These are phyloP conservation scores for Drosophila oshimai DNA, from an alignment of 1,140 invertebrate species.

Conservation along the genomic window DNA sequence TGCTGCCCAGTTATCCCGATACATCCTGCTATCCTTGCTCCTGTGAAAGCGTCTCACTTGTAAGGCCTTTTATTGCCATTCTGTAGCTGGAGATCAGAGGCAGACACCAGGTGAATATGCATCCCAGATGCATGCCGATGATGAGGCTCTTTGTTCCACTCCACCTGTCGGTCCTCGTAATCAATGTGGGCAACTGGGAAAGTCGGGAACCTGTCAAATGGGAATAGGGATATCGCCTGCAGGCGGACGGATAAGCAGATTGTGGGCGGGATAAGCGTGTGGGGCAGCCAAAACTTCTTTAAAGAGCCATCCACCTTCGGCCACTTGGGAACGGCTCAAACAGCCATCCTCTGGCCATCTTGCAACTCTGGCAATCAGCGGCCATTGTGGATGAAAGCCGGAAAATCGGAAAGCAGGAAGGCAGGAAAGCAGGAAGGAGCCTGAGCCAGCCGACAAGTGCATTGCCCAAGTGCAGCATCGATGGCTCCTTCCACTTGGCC, in stretches of 20 bases:
- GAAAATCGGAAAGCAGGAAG: not conserved
- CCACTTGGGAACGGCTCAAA: constrained; percentile 9
- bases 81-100: constrained; percentile 29
- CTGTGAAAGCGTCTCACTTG: constrained; percentile 52
- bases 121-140: constrained; percentile 46
- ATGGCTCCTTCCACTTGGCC: constrained; percentile 12
- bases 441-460: constrained; percentile 33
- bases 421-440: constrained; percentile 4
- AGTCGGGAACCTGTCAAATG: not conserved
- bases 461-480: constrained; percentile 52
- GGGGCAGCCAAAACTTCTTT: not conserved
- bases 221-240: not conserved
- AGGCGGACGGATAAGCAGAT: constrained; percentile 37
- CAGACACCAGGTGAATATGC: constrained; percentile 45
- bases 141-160: constrained; percentile 39
- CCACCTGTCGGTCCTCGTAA: constrained; percentile 28
- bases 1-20: not conserved
- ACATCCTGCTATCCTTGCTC: not conserved
- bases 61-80: constrained; percentile 38
- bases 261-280: not conserved
- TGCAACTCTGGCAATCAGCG: constrained; percentile 56
- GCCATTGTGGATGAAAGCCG: constrained; percentile 48
- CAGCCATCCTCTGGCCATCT: constrained; percentile 6
- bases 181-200: constrained; percentile 43
- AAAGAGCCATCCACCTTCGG: constrained; percentile 27